Evolutionary conservation across 2,797 vertebrate genomes (phyloP).

Genomic region (Microcaecilia unicolor): DNA sequence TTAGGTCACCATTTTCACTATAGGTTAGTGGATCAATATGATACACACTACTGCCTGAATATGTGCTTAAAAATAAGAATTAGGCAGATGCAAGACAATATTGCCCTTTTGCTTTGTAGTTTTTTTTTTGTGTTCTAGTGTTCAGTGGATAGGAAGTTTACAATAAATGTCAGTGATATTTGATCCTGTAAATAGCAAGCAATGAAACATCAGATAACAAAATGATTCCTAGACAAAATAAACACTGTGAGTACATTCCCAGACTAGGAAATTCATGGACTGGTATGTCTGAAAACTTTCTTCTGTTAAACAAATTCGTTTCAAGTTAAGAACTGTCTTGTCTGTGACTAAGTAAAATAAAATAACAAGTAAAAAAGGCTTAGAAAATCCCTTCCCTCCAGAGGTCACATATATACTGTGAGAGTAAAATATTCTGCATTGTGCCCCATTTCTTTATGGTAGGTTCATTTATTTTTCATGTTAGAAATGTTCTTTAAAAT

Average conservation of each 20-base stretch:
- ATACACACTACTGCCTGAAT: background rate
- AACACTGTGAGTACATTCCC: conserved; percentile 1
- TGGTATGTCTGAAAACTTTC: background rate
- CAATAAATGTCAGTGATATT: conserved; percentile 16
- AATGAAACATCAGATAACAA: conserved; percentile 20
- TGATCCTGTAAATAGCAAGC: conserved; percentile 10
- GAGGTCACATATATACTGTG: background rate
- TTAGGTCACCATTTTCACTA: too few relatives aligned
- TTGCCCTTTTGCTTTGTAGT: background rate
- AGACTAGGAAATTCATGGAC: background rate
- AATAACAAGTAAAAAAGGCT: background rate
- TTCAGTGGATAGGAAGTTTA: background rate
- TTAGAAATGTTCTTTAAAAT: background rate
- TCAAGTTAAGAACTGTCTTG: background rate
- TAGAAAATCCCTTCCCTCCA: background rate
- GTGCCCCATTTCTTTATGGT: background rate
- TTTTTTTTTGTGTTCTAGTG: background rate
- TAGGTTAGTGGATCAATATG: too few relatives aligned
- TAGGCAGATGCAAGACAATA: background rate
- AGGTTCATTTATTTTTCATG: background rate
- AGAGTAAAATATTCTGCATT: background rate
- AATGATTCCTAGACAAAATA: conserved; percentile 18
- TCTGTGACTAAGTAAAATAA: background rate
- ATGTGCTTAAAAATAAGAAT: background rate
- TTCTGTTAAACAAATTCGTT: background rate